Evolutionary conservation across 2,113 vertebrate species (phyloP).

Genomic region (Bambusicola thoracicus): DNA sequence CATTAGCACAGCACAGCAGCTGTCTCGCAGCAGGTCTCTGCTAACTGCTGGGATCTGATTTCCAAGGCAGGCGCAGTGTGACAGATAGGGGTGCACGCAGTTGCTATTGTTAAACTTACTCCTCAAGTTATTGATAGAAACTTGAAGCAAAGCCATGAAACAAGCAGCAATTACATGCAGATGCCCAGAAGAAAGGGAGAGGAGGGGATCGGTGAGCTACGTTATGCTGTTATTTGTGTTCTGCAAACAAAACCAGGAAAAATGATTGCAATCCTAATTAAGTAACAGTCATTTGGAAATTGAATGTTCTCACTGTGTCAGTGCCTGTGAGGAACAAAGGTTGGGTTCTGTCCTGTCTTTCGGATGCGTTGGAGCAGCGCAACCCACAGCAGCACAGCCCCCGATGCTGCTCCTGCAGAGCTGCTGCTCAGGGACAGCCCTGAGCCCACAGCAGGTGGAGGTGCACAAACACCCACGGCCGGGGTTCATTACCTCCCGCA

Average conservation of each 20-base stretch:
- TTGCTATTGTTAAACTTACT: not conserved
- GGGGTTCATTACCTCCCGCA: not conserved
- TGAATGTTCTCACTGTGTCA: not conserved
- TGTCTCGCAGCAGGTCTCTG: not conserved
- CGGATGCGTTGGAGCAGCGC: not conserved
- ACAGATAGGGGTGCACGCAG: accelerated
- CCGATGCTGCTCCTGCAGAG: not conserved
- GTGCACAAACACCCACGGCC: not conserved
- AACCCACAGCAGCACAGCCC: accelerated
- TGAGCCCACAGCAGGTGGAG: not conserved
- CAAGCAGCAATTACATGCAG: accelerated
- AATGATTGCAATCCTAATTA: not conserved
- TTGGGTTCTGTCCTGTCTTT: not conserved
- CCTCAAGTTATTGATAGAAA: slow-evolving; percentile 1
- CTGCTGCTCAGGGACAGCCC: not conserved
- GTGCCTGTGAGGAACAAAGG: not conserved
- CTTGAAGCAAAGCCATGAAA: not conserved
- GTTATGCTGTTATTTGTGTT: not conserved
- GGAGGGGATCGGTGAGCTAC: accelerated
- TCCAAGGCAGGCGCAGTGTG: not conserved
- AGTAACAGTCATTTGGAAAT: not conserved
- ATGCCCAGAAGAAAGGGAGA: accelerated
- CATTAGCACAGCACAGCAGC: not conserved
- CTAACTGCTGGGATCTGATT: not conserved
- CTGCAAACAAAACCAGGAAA: not conserved